phyloP scores from a whole-genome alignment of 2,113 vertebrate genomes.

The Phylloscopus trochiloides region DNA sequence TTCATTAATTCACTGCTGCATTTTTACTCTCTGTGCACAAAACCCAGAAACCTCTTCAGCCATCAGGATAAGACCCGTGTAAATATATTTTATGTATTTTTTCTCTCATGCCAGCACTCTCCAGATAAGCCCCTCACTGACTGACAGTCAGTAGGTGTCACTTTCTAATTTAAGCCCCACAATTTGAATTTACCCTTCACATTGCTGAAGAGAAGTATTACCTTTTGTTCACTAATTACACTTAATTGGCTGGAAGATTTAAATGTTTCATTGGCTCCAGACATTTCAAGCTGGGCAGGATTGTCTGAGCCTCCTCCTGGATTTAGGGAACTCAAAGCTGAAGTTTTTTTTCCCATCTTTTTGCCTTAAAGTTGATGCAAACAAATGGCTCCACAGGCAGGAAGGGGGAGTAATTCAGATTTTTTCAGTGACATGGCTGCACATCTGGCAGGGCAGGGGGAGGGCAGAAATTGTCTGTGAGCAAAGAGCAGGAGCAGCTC shows the following conservation, averaged over 20 bases:
- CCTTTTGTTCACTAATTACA: slow-evolving; percentile 66
- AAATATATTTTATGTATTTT: background rate
- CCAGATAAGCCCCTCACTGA: slow-evolving; percentile 57
- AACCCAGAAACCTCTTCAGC: background rate
- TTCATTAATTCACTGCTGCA: background rate
- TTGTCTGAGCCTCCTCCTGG: background rate
- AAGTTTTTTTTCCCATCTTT: background rate
- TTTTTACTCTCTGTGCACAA: background rate
- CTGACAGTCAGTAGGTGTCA: slow-evolving; percentile 70
- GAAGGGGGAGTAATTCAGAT: background rate
- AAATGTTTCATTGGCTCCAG: slow-evolving; percentile 56
- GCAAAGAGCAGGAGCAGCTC: background rate
- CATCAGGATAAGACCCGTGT: background rate
- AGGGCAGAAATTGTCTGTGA: background rate
- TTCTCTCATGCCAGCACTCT: background rate
- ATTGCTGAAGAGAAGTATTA: slow-evolving; percentile 56
- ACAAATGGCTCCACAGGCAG: background rate
- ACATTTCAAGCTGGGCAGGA: slow-evolving; percentile 40
- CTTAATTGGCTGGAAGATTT: slow-evolving; percentile 61
- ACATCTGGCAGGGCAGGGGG: background rate
- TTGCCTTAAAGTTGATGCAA: background rate
- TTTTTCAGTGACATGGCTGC: background rate
- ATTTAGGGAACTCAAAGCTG: background rate
- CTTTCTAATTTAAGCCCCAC: slow-evolving; percentile 54
- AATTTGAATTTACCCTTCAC: slow-evolving; percentile 58